A percentile compares a stretch with the other conserved stretches of the same genome.
phyloP scores from a whole-genome alignment of 2,113 vertebrate genomes.

The Crotalus viridis region DNA sequence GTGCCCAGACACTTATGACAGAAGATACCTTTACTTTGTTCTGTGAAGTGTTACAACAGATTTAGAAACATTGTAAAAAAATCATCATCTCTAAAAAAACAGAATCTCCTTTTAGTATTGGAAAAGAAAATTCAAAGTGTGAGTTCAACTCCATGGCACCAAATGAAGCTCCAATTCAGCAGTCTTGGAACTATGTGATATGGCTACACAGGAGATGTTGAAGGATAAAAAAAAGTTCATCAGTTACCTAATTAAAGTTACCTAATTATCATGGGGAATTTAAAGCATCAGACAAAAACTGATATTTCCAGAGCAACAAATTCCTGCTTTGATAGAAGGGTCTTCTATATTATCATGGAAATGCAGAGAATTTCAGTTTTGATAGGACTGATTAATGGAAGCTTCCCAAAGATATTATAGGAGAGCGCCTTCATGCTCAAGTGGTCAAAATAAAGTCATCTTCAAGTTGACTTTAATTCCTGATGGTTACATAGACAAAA shows the following conservation, averaged over 20 bases:
- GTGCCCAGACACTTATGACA: background rate
- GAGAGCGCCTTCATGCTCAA: background rate
- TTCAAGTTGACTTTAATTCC: background rate
- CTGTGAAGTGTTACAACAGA: constrained; percentile 20
- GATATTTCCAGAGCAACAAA: background rate
- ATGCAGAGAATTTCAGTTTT: background rate
- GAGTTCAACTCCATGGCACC: constrained; percentile 52
- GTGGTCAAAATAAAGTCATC: background rate
- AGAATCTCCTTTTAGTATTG: constrained; percentile 11
- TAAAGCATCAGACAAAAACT: background rate
- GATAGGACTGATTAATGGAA: background rate
- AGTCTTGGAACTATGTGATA: constrained; percentile 17
- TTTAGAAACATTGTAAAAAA: background rate
- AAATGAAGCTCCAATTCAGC: constrained; percentile 4
- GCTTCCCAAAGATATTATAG: background rate
- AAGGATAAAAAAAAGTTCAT: constrained; percentile 36
- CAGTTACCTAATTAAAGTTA: background rate
- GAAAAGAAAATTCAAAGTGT: constrained; percentile 42
- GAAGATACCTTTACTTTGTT: background rate
- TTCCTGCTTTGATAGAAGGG: background rate
- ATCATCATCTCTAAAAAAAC: background rate
- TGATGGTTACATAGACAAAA: background rate
- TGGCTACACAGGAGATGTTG: constrained; percentile 9
- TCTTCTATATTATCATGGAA: background rate
- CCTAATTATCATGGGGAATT: background rate